These are phyloP conservation scores for Drosophila mauritiana DNA, from an alignment of 1,140 invertebrate species.

Conservation along the genomic window DNA sequence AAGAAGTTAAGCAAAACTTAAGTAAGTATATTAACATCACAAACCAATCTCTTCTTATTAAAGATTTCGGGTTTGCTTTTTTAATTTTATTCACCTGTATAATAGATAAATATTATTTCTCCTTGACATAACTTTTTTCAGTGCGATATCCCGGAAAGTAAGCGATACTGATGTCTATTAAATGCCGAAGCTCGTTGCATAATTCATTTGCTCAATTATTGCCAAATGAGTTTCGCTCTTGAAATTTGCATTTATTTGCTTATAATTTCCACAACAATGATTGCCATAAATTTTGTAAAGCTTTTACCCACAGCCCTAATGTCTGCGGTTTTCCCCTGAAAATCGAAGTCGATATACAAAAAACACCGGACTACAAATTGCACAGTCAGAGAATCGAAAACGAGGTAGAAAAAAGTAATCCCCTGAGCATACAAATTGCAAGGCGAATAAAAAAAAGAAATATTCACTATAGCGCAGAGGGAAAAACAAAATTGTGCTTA, in stretches of 20 bases:
- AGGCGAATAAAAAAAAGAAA: slow-evolving; percentile 12
- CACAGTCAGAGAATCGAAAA: slow-evolving; percentile 35
- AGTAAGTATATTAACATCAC: not conserved
- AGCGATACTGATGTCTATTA: slow-evolving; percentile 40
- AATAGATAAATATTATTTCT: too few relatives aligned
- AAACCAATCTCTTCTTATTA: not conserved
- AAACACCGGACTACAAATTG: slow-evolving; percentile 44
- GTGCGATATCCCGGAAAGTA: slow-evolving; percentile 18
- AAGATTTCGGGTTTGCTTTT: not conserved
- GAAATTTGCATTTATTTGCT: slow-evolving; percentile 50
- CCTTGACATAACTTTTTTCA: not conserved
- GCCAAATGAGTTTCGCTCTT: slow-evolving; percentile 36
- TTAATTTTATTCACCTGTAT: not conserved
- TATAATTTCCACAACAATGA: slow-evolving; percentile 37
- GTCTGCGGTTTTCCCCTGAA: slow-evolving; percentile 32
- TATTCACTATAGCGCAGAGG: not conserved
- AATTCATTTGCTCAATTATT: slow-evolving; percentile 46
- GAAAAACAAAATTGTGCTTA: slow-evolving; percentile 48
- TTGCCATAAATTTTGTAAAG: slow-evolving; percentile 42
- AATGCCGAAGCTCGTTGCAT: slow-evolving; percentile 38
- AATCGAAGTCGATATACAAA: slow-evolving; percentile 41
- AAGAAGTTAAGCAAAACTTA: not conserved
- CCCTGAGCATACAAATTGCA: slow-evolving; percentile 58
- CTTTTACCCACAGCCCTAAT: slow-evolving; percentile 38
- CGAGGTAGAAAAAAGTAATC: slow-evolving; percentile 33